Conservation (phyloP, 2,113 vertebrate genomes). For the Craseonycteris thonglongyai region DNA sequence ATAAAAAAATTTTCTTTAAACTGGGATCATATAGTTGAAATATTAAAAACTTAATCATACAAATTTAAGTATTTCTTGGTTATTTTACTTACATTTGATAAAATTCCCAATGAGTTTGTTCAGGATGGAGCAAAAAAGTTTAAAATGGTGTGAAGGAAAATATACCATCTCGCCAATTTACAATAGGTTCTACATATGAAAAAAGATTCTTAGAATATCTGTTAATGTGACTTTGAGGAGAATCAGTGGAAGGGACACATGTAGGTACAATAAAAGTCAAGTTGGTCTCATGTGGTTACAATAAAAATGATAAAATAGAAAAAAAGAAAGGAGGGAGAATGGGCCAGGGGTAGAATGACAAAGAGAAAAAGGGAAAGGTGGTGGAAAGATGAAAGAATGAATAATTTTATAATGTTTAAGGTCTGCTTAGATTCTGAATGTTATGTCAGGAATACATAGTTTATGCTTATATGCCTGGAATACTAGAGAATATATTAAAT, state of each 20-base stretch:
- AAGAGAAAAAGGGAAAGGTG: no score
- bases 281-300: background rate
- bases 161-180: background rate
- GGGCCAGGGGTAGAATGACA: background rate
- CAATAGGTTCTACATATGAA: background rate
- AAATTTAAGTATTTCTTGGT: background rate
- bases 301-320: background rate
- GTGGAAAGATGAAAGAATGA: background rate
- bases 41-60: background rate
- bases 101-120: background rate
- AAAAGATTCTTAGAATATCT: background rate
- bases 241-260: background rate
- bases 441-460: background rate
- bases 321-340: background rate
- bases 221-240: background rate
- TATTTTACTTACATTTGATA: background rate
- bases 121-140: background rate
- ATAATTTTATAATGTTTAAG: background rate
- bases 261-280: background rate
- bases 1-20: no score
- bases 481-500: background rate
- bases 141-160: background rate
- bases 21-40: constrained; percentile 10
- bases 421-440: background rate
- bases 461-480: background rate